These are phyloP conservation scores for Hozukius guyotensis DNA, from an alignment of 2,797 vertebrate genomes.

Conservation along the genomic window DNA sequence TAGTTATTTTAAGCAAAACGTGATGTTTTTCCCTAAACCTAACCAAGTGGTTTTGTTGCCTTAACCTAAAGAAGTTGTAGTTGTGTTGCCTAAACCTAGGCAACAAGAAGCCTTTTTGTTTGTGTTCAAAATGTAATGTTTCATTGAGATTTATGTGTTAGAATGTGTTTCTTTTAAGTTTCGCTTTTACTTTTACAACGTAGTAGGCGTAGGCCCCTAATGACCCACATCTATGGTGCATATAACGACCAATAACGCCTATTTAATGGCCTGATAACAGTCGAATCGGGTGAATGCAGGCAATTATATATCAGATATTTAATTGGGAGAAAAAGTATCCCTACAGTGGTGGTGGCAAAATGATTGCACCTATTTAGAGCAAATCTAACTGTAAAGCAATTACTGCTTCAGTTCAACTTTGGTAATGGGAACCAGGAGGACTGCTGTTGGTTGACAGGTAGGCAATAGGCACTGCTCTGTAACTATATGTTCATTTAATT, in stretches of 20 bases:
- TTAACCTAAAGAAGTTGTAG: no score
- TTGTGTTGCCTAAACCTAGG: no score
- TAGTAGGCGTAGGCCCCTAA: neutral
- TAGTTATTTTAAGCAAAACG: no score
- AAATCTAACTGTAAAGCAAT: slow-evolving; percentile 13
- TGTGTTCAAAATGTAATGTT: neutral
- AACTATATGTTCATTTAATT: slow-evolving; percentile 54
- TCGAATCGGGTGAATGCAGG: neutral
- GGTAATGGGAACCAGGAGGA: slow-evolving; percentile 6
- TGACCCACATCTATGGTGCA: neutral
- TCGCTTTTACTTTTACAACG: neutral
- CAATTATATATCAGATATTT: neutral
- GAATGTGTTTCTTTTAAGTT: neutral
- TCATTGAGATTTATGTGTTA: neutral
- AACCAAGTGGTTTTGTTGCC: no score
- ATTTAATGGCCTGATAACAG: neutral
- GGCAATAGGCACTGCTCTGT: neutral
- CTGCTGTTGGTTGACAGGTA: slow-evolving; percentile 24
- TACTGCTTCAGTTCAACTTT: neutral
- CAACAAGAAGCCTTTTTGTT: no score
- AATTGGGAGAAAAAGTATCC: neutral
- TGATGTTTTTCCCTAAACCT: rapidly evolving
- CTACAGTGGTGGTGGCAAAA: neutral
- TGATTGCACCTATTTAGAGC: neutral
- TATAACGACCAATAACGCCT: no score